phyloP scores from a whole-genome alignment of 2,888 invertebrate species.

The Blera fallax region DNA sequence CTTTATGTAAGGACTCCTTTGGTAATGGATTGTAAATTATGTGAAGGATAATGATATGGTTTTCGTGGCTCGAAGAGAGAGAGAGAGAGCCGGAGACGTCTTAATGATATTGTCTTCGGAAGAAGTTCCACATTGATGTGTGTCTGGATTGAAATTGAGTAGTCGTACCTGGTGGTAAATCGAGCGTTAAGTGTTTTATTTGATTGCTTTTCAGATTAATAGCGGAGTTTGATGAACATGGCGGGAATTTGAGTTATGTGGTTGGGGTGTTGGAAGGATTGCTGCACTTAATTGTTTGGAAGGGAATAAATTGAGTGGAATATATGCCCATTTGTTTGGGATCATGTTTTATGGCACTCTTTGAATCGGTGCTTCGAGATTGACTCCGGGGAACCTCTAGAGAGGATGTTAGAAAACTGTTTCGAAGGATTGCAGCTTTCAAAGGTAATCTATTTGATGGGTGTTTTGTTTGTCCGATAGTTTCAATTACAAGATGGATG shows the following conservation, averaged over 20 bases:
- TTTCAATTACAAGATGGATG: too few species aligned
- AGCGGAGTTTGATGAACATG: slow-evolving; percentile 5
- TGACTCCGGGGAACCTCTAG: too few species aligned
- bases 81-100: too few species aligned
- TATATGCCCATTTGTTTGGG: neutral
- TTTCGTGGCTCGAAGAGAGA: neutral
- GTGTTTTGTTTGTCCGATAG: too few species aligned
- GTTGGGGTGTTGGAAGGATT: neutral
- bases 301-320: neutral
- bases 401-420: too few species aligned
- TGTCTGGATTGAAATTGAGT: slow-evolving; percentile 2
- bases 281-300: slow-evolving; percentile 5
- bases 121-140: neutral
- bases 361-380: too few species aligned
- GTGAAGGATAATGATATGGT: slow-evolving; percentile 56
- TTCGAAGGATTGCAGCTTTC: too few species aligned
- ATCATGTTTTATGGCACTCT: neutral
- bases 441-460: too few species aligned
- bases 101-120: slow-evolving; percentile 30
- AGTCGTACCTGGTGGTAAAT: slow-evolving; percentile 23
- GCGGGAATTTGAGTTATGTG: neutral
- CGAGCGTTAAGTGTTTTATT: slow-evolving; percentile 50
- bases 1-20: neutral
- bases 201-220: slow-evolving; percentile 24
- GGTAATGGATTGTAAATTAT: slow-evolving; percentile 56